phyloP scores from a whole-genome alignment of 2,113 vertebrate genomes.

The Tursiops truncatus region DNA sequence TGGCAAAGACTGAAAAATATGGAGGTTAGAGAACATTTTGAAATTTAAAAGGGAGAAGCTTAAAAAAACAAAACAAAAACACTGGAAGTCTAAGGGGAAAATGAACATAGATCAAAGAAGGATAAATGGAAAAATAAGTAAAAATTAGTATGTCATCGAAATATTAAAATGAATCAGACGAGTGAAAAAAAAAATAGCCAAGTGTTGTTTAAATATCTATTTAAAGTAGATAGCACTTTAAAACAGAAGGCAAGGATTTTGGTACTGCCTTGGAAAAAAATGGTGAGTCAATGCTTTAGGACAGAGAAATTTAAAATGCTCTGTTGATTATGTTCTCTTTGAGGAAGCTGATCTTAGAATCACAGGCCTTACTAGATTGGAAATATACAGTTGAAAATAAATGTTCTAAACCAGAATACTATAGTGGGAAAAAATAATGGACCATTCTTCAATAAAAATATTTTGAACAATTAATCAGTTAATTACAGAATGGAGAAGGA shows the following conservation, averaged over 20 bases:
- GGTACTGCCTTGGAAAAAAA: not conserved
- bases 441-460: not conserved
- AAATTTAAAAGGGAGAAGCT: not conserved
- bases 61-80: not conserved
- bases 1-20: not conserved
- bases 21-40: not conserved
- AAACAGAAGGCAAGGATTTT: not conserved
- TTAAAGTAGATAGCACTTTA: not conserved
- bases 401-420: not conserved
- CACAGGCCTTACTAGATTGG: not conserved
- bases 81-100: not conserved
- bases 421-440: not conserved
- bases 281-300: not conserved
- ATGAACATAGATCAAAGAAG: not conserved
- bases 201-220: too few species aligned
- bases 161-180: not conserved
- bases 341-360: not conserved
- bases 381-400: not conserved
- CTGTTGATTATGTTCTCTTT: not conserved
- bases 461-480: not conserved
- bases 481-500: not conserved
- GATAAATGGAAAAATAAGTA: not conserved
- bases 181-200: not conserved
- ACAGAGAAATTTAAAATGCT: not conserved
- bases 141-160: not conserved